phyloP scores from a whole-genome alignment of 2,113 vertebrate genomes.

The Tricholaema leucomelas region DNA sequence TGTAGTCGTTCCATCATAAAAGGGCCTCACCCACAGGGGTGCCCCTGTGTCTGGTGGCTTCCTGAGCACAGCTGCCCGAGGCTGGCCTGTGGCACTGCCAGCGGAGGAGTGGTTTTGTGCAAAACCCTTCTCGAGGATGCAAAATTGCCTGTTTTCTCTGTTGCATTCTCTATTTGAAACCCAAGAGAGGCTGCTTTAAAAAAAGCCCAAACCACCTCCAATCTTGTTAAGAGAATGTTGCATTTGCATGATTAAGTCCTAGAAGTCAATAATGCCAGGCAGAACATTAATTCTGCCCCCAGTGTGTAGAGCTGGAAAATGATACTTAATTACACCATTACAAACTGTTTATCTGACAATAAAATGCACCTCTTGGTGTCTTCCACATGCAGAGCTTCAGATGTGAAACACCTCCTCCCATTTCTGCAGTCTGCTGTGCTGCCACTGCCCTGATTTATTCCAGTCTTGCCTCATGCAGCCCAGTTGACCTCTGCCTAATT shows the following conservation, averaged over 20 bases:
- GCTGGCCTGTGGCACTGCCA: rapidly evolving
- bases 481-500: slow-evolving; percentile 7
- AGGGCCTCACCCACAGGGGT: neutral
- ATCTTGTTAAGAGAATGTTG: neutral
- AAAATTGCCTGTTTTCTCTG: neutral
- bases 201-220: neutral
- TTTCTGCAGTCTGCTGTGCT: neutral
- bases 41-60: neutral
- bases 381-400: neutral
- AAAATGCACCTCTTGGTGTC: neutral
- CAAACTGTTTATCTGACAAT: slow-evolving; percentile 20
- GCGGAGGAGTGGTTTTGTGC: rapidly evolving
- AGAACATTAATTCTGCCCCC: slow-evolving; percentile 22
- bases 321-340: slow-evolving; percentile 27
- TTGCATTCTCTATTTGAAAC: neutral
- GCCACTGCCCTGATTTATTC: neutral
- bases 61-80: neutral
- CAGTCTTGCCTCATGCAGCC: neutral
- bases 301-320: slow-evolving; percentile 4
- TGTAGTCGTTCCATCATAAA: too few relatives aligned
- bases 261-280: slow-evolving; percentile 40
- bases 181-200: neutral
- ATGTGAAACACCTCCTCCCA: neutral
- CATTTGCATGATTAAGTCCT: slow-evolving; percentile 34
- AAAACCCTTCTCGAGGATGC: neutral